phyloP scores from a whole-genome alignment of 2,888 invertebrate genomes.

The Melolontha melolontha region DNA sequence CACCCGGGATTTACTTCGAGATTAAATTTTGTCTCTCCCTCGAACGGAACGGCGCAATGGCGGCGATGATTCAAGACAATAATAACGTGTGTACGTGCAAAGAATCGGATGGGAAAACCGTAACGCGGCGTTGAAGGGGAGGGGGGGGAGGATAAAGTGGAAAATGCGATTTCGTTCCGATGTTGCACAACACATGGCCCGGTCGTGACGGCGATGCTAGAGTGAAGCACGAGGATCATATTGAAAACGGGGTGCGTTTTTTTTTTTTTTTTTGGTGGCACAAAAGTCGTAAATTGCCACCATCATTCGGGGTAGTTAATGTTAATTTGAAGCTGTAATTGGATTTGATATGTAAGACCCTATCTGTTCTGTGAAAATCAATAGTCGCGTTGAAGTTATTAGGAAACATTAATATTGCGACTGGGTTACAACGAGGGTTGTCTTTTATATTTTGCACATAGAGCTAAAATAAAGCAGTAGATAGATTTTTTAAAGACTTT shows the following conservation, averaged over 20 bases:
- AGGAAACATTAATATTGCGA: slow-evolving; percentile 23
- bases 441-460: no score
- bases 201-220: slow-evolving; percentile 9
- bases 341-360: slow-evolving; percentile 23
- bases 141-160: slow-evolving; percentile 7
- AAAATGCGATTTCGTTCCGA: slow-evolving; percentile 37
- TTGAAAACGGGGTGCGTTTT: slow-evolving; percentile 29
- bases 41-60: slow-evolving; percentile 40
- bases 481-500: no score
- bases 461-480: no score
- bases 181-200: slow-evolving; percentile 36
- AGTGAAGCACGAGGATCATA: slow-evolving; percentile 6
- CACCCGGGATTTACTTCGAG: slow-evolving; percentile 53
- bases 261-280: not conserved
- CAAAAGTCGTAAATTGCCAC: slow-evolving; percentile 38
- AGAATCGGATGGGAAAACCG: slow-evolving; percentile 13
- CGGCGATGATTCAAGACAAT: slow-evolving; percentile 45
- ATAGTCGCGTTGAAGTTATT: slow-evolving; percentile 22
- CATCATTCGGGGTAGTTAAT: slow-evolving; percentile 37
- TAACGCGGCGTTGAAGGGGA: not conserved
- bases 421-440: no score
- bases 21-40: slow-evolving; percentile 54
- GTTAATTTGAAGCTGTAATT: slow-evolving; percentile 38
- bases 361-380: slow-evolving; percentile 29
- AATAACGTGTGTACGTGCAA: slow-evolving; percentile 34